Base-by-base conservation (phyloP, 2,797 vertebrate species). In the Hirundo rustica region DNA sequence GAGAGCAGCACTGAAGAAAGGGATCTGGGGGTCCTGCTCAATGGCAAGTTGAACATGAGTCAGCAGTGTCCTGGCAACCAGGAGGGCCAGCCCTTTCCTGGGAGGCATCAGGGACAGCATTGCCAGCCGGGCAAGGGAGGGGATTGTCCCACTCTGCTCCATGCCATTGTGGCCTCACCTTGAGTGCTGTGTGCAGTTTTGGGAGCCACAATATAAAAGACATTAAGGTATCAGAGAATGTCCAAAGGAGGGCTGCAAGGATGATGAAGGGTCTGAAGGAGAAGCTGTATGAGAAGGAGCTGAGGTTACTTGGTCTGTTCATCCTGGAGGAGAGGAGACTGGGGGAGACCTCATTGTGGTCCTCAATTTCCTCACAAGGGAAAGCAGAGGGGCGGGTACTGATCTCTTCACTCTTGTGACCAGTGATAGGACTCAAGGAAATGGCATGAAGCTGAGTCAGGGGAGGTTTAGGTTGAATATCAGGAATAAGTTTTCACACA, bases 111-210 rank as follows among this genome's bases (percentile, higher is more conserved):
- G 20, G n/a, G 1, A n/a, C 47, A 58, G 45, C 11, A 58, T 9
- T 0, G 0, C 11, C 60, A n/a, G 29, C n/a, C 0, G 0, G 25
- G 13, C 5, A 7, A n/a, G 29, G 27, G 32, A 4, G 16, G 8
- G 23, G 29, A n/a, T 30, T 80, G 68, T 22, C 40, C 14, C 0
- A 0, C 21, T 34, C 29, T 80, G 34, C 25, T 53, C 47, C 10
- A 20, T 16, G 19, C 5, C 5, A 3, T 7, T 4, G 5, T 4
- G 7, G 20, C 17, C 25, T 53, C 20, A 40, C 10, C 29, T 30
- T 12, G 23, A 29, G 5, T 21, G 6, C 45, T 51, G 13, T 8
- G 16, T 5, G 16, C 27, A 65, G 6, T 58, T 72, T 34, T 53
- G 60, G 16, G 11, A 60, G 11, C 19, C 60, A 51, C n/a, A 45